Evolutionary conservation across 2,797 vertebrate genomes (phyloP), one percentile per base, ranked within the genome.

Genomic region (Acanthurus tractus): DNA sequence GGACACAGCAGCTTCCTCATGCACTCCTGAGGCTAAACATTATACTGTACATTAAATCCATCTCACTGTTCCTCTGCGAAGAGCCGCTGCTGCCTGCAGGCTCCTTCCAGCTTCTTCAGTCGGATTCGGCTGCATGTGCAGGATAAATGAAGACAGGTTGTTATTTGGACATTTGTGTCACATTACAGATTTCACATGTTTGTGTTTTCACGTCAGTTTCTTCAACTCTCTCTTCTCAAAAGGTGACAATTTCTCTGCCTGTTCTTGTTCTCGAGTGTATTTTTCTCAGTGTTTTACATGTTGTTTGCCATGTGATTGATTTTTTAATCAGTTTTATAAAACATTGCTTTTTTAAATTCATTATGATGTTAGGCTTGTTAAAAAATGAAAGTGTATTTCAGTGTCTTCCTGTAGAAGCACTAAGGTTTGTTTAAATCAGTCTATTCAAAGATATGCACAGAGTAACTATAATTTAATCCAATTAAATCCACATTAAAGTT

Each of bases 21-120:
- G 69, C 0, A 0, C 74, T 81, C 85, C 90, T 69, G 67, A 20
- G 85, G 85, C 82, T 63, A 81, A 46, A 81, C 88, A 90, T 89
- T 78, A 90, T 18, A 22, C 82, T 72, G 70, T 72, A 70, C 85
- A 80, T 82, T 79, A 66, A 65, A 57, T 78, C 67, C 54, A 48
- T 77, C 59, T 75, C 69, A 46, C 14, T 25, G 67, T 73, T 63
- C 38, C n/a, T 22, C 3, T 38, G 70, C n/a, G 4, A 36, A 64
- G 73, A 55, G 72, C 40, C 8, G 50, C 71, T 36, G 74, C 48
- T 13, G 77, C 80, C 81, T 52, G 50, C 8, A 10, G 76, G 36
- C 18, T 34, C 57, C 17, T 46, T 11, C 12, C 50, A 1, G 34
- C 57, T 1, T 36, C 54, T 48, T 8, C 79, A 12, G 17, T 55